Evolutionary conservation across 1,140 invertebrate species (phyloP).

Genomic region (Solenopsis invicta): DNA sequence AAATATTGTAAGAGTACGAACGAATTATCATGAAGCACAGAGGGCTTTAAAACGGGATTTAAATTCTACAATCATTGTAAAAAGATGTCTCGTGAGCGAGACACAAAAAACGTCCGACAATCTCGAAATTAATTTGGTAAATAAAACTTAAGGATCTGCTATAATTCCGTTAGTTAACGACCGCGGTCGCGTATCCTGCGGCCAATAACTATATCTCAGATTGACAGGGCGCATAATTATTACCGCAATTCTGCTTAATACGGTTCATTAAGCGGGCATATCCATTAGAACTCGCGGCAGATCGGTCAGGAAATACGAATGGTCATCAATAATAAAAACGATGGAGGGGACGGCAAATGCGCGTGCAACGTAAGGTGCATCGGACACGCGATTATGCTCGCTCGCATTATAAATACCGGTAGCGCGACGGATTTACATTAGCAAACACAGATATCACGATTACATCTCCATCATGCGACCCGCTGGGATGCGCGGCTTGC

Average conservation of each 20-base stretch:
- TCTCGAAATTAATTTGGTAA: constrained; percentile 50
- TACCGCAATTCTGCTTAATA: constrained; percentile 44
- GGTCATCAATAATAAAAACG: constrained; percentile 56
- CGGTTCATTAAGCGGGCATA: constrained; percentile 32
- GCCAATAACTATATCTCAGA: constrained; percentile 56
- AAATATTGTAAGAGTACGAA: background rate
- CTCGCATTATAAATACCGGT: constrained; percentile 65
- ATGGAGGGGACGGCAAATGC: constrained; percentile 4
- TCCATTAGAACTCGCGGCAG: constrained; percentile 49
- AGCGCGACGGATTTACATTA: constrained; percentile 68
- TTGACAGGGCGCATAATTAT: constrained; percentile 58
- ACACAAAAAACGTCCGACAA: background rate
- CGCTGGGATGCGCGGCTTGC: constrained; percentile 51
- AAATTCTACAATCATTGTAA: constrained; percentile 11
- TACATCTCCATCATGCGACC: constrained; percentile 63
- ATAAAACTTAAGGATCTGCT: constrained; percentile 25
- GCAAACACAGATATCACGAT: constrained; percentile 71
- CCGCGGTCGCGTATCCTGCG: background rate
- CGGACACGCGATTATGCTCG: constrained; percentile 47
- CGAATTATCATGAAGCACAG: background rate
- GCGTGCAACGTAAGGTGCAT: constrained; percentile 40
- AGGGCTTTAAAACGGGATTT: background rate
- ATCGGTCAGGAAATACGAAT: constrained; percentile 50
- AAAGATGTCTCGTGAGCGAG: background rate
- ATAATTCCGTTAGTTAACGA: constrained; percentile 51